Percentiles rank a stretch among this genome's conserved stretches.
Conservation (phyloP, 1,140 invertebrate genomes). For the Anastrepha ludens region DNA sequence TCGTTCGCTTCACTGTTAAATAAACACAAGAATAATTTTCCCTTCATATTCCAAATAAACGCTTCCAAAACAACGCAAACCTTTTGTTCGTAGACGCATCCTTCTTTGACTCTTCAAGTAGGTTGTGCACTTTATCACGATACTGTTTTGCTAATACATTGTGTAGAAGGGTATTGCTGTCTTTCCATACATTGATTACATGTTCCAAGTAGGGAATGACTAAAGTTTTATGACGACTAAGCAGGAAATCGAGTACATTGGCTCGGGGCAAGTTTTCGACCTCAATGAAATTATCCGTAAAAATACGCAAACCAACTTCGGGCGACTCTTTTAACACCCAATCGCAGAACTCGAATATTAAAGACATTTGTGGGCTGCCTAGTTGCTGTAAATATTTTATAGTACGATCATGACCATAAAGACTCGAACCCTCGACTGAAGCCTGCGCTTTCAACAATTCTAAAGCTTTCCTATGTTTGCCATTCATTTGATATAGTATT, state of each 20-base stretch:
- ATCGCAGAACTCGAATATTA: constrained; percentile 96
- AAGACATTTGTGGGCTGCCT: constrained; percentile 87
- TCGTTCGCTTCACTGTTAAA: constrained; percentile 24
- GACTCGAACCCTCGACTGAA: constrained; percentile 80
- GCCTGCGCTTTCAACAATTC: constrained; percentile 90
- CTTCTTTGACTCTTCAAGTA: constrained; percentile 56
- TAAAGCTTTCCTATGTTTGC: constrained; percentile 92
- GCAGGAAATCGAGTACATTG: constrained; percentile 91
- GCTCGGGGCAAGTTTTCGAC: constrained; percentile 91
- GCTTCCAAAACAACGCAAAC: neutral
- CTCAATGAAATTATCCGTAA: constrained; percentile 93
- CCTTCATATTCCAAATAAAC: constrained; percentile 19
- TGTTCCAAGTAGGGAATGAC: constrained; percentile 97
- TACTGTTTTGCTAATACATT: constrained; percentile 93
- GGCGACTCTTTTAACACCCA: constrained; percentile 92
- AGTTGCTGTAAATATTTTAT: constrained; percentile 95
- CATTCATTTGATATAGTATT: constrained; percentile 96
- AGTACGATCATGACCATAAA: constrained; percentile 88
- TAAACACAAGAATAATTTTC: neutral
- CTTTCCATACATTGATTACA: constrained; percentile 92
- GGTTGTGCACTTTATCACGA: constrained; percentile 78
- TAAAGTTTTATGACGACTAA: constrained; percentile 85
- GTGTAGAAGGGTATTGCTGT: constrained; percentile 90
- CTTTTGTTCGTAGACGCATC: neutral
- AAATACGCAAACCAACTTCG: constrained; percentile 94